Conservation (phyloP, 1,140 invertebrate genomes). For the Lordiphosa mommai region DNA sequence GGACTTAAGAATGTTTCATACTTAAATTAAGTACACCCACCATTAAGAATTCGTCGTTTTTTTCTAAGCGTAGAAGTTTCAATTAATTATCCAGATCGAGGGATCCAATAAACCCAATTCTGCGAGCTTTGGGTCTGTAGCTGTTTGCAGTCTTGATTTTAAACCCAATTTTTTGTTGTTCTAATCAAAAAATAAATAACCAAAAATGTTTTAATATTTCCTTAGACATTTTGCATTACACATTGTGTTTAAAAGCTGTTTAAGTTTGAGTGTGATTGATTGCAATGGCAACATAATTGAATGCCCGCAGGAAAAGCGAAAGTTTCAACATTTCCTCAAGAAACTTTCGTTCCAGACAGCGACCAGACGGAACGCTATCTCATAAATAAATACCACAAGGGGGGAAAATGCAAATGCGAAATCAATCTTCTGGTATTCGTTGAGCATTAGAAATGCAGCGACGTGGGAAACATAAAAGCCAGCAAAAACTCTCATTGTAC, state of each 20-base stretch:
- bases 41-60: too few relatives aligned
- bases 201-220: too few relatives aligned
- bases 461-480: conserved; percentile 30
- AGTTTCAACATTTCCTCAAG: conserved; percentile 53
- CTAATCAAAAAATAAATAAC: too few relatives aligned
- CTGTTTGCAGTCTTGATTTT: too few relatives aligned
- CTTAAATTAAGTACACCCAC: too few relatives aligned
- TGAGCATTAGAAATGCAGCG: conserved; percentile 62
- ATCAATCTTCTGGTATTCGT: conserved; percentile 42
- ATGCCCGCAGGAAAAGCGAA: conserved; percentile 57
- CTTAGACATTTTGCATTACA: conserved; percentile 17
- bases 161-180: too few relatives aligned
- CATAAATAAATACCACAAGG: conserved; percentile 30
- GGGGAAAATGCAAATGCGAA: conserved; percentile 55
- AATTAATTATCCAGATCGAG: too few relatives aligned
- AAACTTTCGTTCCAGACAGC: conserved; percentile 41
- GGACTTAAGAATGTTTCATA: too few relatives aligned
- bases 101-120: too few relatives aligned
- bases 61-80: too few relatives aligned
- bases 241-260: conserved; percentile 32
- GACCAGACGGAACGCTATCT: conserved; percentile 27
- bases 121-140: too few relatives aligned
- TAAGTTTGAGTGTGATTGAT: conserved; percentile 69
- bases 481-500: conserved; percentile 30
- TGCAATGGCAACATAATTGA: conserved; percentile 59